Conservation (phyloP, 2,888 invertebrate genomes). For the Parapristionchus giblindavisi region DNA sequence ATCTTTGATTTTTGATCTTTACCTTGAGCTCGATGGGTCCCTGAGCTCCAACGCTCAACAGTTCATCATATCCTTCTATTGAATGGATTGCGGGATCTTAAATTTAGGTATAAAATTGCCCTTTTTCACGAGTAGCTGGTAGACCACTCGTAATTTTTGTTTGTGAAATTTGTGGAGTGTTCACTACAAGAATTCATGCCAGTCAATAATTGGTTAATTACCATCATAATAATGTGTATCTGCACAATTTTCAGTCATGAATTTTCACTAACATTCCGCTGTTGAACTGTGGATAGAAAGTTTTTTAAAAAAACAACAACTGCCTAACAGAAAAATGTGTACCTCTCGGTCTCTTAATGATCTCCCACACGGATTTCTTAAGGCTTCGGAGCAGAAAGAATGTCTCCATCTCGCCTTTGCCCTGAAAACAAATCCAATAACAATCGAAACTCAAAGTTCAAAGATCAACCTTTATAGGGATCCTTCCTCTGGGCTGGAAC, state of each 20-base stretch:
- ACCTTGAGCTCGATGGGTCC: slow-evolving; percentile 24
- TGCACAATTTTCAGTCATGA: no score
- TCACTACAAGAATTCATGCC: no score
- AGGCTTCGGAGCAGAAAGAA: slow-evolving; percentile 59
- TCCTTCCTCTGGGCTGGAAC: slow-evolving; percentile 59
- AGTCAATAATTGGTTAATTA: no score
- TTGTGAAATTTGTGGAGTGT: no score
- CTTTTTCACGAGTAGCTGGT: no score
- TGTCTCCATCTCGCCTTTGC: slow-evolving; percentile 62
- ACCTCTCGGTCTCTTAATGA: slow-evolving; percentile 59
- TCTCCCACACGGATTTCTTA: slow-evolving; percentile 67
- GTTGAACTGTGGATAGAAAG: no score
- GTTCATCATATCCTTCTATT: slow-evolving; percentile 65
- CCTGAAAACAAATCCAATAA: slow-evolving; percentile 40
- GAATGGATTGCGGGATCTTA: slow-evolving; percentile 62
- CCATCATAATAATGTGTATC: no score
- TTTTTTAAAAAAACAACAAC: no score
- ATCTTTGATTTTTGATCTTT: not conserved
- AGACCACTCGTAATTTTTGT: no score
- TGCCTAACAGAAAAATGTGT: not conserved
- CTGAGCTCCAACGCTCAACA: slow-evolving; percentile 36
- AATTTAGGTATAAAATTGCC: slow-evolving; percentile 15
- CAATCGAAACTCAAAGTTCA: not conserved
- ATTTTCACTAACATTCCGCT: no score
- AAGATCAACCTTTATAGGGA: slow-evolving; percentile 61